Base-by-base conservation (phyloP, 1,140 invertebrate species). In the Drosophila pachea region DNA sequence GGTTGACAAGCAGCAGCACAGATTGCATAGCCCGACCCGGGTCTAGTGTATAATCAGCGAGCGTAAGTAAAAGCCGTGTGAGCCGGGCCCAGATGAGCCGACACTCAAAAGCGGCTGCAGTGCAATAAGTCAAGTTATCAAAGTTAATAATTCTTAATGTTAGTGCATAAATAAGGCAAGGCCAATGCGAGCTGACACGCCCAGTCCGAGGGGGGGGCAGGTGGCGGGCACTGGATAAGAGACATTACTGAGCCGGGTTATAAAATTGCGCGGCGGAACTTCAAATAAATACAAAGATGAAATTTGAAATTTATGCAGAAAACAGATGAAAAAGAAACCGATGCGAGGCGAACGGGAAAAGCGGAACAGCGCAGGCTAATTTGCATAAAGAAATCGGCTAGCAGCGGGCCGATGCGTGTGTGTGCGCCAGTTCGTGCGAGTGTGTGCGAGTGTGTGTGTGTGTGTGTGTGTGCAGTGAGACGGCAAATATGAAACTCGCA, bases 71-170 rank as follows among this genome's bases (percentile, higher is more conserved):
- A 36, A 38, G 43, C 64, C 38, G 55, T 43, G 29, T 43, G 32
- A 42, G 36, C 22, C 16, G 48, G 54, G n/a, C 5, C 16, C 8
- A 31, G 45, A 36, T 14, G 11, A n/a, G 31, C 29, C 50, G 43
- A 12, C 54, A 67, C 63, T 59, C 63, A 45, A 45, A 62, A 58
- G 42, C 22, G 12, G 4, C 59, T 48, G 50, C 74, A 76, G 81
- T 81, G 81, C 73, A 86, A 84, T 84, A 86, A 86, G 71, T 73
- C 71, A 73, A 73, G 77, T 86, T 86, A 86, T 86, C 81, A 86
- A 81, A 86, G 81, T 86, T 86, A 86, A 86, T 86, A 86, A 86
- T 86, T 86, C 81, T 75, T 86, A 86, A 86, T 86, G 81, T 86
- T 86, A 86, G 81, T 86, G 81, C 81, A 86, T 86, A 86, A 81